Evolutionary conservation across 2,888 invertebrate species (phyloP), one percentile per base, ranked within the genome.

Genomic region (Entomobrya proxima): DNA sequence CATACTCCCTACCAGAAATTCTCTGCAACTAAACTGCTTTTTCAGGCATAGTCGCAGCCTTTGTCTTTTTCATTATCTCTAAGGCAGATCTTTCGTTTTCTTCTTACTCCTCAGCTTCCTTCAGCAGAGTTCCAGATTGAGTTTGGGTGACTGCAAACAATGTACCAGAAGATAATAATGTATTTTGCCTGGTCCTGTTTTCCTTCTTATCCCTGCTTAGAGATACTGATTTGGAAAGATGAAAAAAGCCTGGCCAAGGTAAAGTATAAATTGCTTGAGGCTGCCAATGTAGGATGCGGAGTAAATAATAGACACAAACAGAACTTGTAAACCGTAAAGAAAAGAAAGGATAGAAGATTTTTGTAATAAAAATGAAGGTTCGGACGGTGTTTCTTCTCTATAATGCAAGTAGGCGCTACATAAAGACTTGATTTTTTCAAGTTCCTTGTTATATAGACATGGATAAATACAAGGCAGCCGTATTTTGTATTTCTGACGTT

Each of bases 41-140:
- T 67, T 52, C 37, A 55, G 61, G 21, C 32, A 32, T 44, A 83
- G 83, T 61, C 83, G 83, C 83, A 77, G 37, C 69, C 83, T 83
- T 83, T 83, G 83, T 83, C 83, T 67, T 83, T 83, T 83, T 83
- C 77, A 77, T 83, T 83, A 83, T 83, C 83, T 67, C 67, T 32
- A 40, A 37, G 27, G 18, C 64, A 52, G 58, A 83, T 83, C 83
- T 67, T 83, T 64, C 21, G 13, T 77, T 37, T 30, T 13, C 75
- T 30, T 61, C 67, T n/a, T 67, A 30, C 61, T 32, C 27, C 30
- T 77, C 52, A 30, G n/a, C 55, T 67, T 82, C 67, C 30, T 79
- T 44, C 78, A 32, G 50, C 78, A 18, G 69, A 76, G 76, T 77
- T 83, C 83, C 83, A 83, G 83, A 64, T 83, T 77, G 67, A 77